Conservation (phyloP, 2,888 invertebrate species). For the Smittia aterrima region DNA sequence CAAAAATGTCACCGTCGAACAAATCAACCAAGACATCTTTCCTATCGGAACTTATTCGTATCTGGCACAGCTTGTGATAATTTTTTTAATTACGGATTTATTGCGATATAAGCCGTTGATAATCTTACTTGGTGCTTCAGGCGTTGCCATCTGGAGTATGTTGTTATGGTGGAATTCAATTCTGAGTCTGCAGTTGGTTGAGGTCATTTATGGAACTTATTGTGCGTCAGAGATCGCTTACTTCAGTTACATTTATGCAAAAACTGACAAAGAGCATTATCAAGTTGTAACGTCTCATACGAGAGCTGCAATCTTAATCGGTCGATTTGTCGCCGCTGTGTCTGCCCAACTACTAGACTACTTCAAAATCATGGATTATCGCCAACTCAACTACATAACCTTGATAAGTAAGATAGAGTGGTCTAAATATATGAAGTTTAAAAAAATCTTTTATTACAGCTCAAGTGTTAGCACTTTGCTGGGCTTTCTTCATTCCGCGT, state of each 20-base stretch:
- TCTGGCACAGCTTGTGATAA: constrained; percentile 68
- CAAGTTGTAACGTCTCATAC: constrained; percentile 72
- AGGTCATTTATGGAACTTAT: constrained; percentile 77
- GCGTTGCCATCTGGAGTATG: constrained; percentile 72
- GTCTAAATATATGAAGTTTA: constrained; percentile 45
- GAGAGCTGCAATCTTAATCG: constrained; percentile 67
- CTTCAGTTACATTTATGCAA: constrained; percentile 89
- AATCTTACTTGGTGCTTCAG: constrained; percentile 70
- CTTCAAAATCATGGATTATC: constrained; percentile 60
- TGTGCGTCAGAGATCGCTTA: constrained; percentile 91
- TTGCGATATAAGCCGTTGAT: constrained; percentile 83
- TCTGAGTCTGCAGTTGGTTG: constrained; percentile 65
- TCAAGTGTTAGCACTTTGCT: constrained; percentile 58
- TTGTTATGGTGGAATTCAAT: constrained; percentile 74
- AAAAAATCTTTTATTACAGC: constrained; percentile 45
- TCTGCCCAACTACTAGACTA: constrained; percentile 65
- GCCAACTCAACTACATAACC: constrained; percentile 68
- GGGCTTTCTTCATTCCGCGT: constrained; percentile 63
- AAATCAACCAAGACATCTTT: constrained; percentile 77
- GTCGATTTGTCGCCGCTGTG: constrained; percentile 65
- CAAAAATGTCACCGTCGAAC: constrained; percentile 56
- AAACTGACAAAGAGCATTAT: constrained; percentile 68
- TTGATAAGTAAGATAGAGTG: constrained; percentile 56
- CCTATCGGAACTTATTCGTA: constrained; percentile 86
- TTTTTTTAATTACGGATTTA: constrained; percentile 83